Evolutionary conservation across 2,113 vertebrate genomes (phyloP).

Genomic region (Sinocyclocheilus rhinocerous): DNA sequence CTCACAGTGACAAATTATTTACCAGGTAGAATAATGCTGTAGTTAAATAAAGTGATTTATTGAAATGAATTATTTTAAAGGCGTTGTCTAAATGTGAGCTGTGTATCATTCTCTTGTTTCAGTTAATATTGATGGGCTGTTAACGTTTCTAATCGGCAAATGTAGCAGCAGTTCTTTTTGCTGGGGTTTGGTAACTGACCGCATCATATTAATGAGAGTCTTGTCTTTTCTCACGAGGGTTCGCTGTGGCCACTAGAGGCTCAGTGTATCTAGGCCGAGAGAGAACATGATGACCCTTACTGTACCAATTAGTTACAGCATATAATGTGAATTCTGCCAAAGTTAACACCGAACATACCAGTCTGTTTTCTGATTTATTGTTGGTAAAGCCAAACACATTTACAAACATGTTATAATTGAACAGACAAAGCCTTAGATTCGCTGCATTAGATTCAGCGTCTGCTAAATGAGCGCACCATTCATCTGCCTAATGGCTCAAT

Average conservation of each 20-base stretch:
- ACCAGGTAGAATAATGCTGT: too few species aligned
- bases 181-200: neutral
- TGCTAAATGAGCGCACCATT: neutral
- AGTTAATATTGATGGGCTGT: neutral
- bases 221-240: neutral
- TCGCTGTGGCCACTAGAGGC: neutral
- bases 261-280: neutral
- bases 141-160: neutral
- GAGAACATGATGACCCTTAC: slow-evolving; percentile 2
- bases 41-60: too few species aligned
- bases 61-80: too few species aligned
- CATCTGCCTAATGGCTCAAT: neutral
- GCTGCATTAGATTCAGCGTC: neutral
- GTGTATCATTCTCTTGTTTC: too few species aligned
- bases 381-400: neutral
- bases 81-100: too few species aligned
- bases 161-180: neutral
- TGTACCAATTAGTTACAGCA: neutral
- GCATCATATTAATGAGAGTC: neutral
- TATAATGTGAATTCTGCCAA: neutral
- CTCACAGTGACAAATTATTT: too few species aligned
- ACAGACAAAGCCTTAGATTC: neutral
- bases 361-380: neutral
- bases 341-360: neutral
- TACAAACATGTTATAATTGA: neutral